Base-by-base conservation (phyloP, 1,140 invertebrate species). In the Epicauta chinensis region DNA sequence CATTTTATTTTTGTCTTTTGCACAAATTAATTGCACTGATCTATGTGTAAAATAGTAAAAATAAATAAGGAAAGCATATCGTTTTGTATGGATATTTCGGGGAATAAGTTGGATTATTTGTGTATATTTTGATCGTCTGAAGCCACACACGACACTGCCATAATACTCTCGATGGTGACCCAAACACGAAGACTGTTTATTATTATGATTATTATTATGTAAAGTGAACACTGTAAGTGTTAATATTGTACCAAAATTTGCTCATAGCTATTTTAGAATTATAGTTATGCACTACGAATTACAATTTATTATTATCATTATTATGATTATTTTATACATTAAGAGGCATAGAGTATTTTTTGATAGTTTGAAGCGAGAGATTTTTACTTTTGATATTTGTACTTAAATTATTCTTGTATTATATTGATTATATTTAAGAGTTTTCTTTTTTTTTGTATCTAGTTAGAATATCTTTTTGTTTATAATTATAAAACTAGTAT, bases 111-210 rank as follows among this genome's bases (percentile, higher is more conserved):
- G 44, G 39, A 29, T 38, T 23, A 23, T 23, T 56, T 43, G 31
- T 63, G 56, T 65, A 65, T 60, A 62, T 23, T n/a, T 63, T 60
- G 35, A 37, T 55, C 47, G 34, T 50, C 34, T 57, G 53, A 41
- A 65, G 63, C 63, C 63, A 65, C 63, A 53, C n/a, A 23, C 55
- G 54, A 52, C 63, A 65, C 63, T 65, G 63, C 63, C 63, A 66
- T 58, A 60, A 60, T 61, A 62, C 60, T 59, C 56, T 46, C 41
- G 23, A 23, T 7, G 23, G 23, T 23, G 23, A 23, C 7, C 4
- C 30, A 45, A 46, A 60, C 53, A 53, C 7, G 23, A 23, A 23
- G 23, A 23, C 23, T 23, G 23, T 23, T 23, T 7, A 7, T 23
- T 23, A 23, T 23, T 23, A 3, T 23, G 4, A 7, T 23, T 7